A percentile compares a stretch with the other conserved stretches of the same genome.
Conservation (phyloP, 2,888 invertebrate species). For the Herminia tarsipennalis region DNA sequence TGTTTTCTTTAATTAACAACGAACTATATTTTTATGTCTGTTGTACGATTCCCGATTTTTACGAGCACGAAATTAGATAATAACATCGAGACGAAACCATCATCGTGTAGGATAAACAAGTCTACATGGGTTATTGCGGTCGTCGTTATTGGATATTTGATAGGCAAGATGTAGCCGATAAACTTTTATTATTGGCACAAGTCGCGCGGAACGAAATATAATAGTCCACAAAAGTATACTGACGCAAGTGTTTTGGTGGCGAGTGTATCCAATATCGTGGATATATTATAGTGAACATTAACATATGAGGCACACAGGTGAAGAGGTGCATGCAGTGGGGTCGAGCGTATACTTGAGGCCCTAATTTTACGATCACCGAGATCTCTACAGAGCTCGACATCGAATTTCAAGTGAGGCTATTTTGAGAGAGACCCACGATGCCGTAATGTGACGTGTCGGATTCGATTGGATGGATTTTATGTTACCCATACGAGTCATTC, state of each 20-base stretch:
- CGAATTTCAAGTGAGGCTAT: slow-evolving; percentile 79
- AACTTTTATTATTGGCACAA: slow-evolving; percentile 75
- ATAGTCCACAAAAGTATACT: slow-evolving; percentile 6
- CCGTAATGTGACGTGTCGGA: slow-evolving; percentile 76
- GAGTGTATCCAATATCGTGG: not conserved
- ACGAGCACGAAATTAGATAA: slow-evolving; percentile 54
- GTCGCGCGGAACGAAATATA: slow-evolving; percentile 59
- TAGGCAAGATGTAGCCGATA: slow-evolving; percentile 73
- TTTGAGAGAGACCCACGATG: slow-evolving; percentile 68
- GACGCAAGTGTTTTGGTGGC: not conserved
- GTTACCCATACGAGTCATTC: slow-evolving; percentile 65
- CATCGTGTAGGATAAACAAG: slow-evolving; percentile 61
- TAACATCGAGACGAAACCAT: slow-evolving; percentile 57
- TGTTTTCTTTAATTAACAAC: slow-evolving; percentile 44
- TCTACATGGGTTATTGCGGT: slow-evolving; percentile 65
- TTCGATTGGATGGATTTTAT: slow-evolving; percentile 80
- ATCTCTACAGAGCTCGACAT: slow-evolving; percentile 71
- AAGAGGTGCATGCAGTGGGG: slow-evolving; percentile 29
- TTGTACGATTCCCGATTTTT: slow-evolving; percentile 41
- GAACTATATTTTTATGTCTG: slow-evolving; percentile 48
- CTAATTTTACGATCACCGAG: slow-evolving; percentile 80
- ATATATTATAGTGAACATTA: slow-evolving; percentile 2
- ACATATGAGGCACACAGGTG: slow-evolving; percentile 25
- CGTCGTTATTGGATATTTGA: slow-evolving; percentile 72
- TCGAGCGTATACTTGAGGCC: slow-evolving; percentile 53